These are phyloP conservation scores for Axinella damicornis DNA, from an alignment of 37 sponge, comb jelly and placozoan species.

Conservation along the genomic window DNA sequence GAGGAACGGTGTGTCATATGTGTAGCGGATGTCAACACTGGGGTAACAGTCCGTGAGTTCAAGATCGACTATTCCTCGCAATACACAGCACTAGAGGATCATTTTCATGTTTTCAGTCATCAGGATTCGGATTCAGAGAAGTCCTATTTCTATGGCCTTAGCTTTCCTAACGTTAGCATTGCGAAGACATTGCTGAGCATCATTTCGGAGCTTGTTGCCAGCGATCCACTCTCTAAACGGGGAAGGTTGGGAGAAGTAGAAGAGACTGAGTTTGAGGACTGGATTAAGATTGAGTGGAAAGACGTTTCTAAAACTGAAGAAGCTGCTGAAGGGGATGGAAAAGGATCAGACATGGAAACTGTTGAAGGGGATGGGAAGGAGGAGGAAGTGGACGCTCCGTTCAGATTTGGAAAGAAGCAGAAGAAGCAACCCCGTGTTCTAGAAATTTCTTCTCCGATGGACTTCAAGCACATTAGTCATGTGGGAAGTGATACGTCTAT, in stretches of 20 bases:
- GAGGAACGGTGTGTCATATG: not conserved
- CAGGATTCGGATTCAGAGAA: not conserved
- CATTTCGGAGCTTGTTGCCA: conserved; percentile 14
- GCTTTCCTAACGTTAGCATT: conserved; percentile 37
- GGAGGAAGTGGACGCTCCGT: not conserved
- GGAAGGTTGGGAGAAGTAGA: not conserved
- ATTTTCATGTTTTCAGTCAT: conserved; percentile 46
- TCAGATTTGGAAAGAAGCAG: not conserved
- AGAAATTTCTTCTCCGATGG: conserved; percentile 49
- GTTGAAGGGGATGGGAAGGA: not conserved
- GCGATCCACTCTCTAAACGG: conserved; percentile 13
- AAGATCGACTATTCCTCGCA: not conserved
- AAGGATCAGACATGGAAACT: not conserved
- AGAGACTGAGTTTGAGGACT: not conserved
- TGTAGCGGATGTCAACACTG: conserved; percentile 34
- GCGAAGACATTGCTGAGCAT: conserved; percentile 9
- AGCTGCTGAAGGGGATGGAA: not conserved
- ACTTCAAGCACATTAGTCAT: conserved; percentile 47
- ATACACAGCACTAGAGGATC: conserved; percentile 25
- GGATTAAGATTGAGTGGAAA: conserved; percentile 20
- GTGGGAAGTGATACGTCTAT: conserved; percentile 12
- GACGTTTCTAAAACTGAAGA: conserved; percentile 3
- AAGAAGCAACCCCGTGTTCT: not conserved
- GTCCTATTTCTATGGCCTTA: conserved; percentile 11
- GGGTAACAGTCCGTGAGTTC: conserved; percentile 17